A percentile compares a stretch with the other conserved stretches of the same genome.
phyloP scores from a whole-genome alignment of 2,797 vertebrate genomes.

The Chrysolophus pictus region DNA sequence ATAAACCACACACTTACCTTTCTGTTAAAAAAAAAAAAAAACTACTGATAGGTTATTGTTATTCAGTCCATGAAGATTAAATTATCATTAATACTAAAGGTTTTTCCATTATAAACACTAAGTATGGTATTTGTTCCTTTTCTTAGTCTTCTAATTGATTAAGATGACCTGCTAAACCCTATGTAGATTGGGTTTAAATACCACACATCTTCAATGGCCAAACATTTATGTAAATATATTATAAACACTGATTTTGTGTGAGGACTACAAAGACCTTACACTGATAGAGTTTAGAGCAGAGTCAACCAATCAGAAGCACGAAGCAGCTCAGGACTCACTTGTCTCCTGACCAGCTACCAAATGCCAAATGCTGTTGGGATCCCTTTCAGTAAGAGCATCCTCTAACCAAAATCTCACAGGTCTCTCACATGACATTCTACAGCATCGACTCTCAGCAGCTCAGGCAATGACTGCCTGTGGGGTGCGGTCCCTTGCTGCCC shows the following conservation, averaged over 20 bases:
- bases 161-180: slow-evolving; percentile 35
- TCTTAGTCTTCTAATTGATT: slow-evolving; percentile 17
- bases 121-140: slow-evolving; percentile 13
- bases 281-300: neutral
- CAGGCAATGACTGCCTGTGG: neutral
- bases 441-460: neutral
- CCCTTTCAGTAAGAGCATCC: neutral
- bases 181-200: slow-evolving; percentile 41
- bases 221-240: slow-evolving; percentile 41
- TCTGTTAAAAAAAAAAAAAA: neutral
- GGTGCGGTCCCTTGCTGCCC: neutral
- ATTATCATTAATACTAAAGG: neutral
- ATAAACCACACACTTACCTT: neutral
- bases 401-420: neutral
- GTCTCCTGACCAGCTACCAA: neutral
- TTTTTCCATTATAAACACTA: neutral
- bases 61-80: neutral
- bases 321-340: neutral
- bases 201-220: slow-evolving; percentile 18
- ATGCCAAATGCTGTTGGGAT: neutral
- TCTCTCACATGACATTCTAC: no score
- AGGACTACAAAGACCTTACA: neutral
- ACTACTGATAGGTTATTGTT: neutral
- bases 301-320: neutral
- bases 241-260: neutral